Evolutionary conservation across 2,888 invertebrate genomes (phyloP).

Genomic region (Apodemia mormo): DNA sequence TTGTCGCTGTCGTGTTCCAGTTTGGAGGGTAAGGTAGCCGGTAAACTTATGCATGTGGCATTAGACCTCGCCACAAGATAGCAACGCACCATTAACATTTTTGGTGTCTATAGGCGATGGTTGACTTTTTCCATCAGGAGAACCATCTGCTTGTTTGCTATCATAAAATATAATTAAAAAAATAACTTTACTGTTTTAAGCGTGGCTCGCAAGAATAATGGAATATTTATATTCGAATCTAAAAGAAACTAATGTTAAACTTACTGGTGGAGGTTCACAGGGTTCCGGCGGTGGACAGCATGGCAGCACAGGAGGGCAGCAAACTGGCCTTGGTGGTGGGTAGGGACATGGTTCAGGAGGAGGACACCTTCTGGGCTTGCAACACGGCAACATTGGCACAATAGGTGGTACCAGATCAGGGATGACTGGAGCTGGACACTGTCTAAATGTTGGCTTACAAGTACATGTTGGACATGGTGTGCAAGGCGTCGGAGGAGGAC

Average conservation of each 20-base stretch:
- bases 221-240: no score
- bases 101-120: no score
- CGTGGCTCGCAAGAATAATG: no score
- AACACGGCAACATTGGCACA: conserved; percentile 64
- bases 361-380: conserved; percentile 62
- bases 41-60: no score
- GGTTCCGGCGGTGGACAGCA: conserved; percentile 70
- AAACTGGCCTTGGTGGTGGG: conserved; percentile 59
- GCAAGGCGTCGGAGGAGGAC: conserved; percentile 65
- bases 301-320: conserved; percentile 68
- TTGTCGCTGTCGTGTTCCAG: no score
- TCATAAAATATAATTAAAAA: no score
- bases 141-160: no score
- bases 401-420: conserved; percentile 69
- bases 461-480: conserved; percentile 69
- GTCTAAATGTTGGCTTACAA: conserved; percentile 60
- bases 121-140: no score
- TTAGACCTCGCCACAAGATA: no score
- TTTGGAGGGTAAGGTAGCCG: no score
- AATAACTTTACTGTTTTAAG: no score
- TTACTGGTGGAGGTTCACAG: conserved; percentile 71
- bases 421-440: conserved; percentile 63
- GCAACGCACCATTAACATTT: no score
- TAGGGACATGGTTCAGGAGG: conserved; percentile 55
- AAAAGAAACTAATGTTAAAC: neutral